Base-by-base conservation (phyloP, 2,113 vertebrate species). In the Noctilio leporinus region DNA sequence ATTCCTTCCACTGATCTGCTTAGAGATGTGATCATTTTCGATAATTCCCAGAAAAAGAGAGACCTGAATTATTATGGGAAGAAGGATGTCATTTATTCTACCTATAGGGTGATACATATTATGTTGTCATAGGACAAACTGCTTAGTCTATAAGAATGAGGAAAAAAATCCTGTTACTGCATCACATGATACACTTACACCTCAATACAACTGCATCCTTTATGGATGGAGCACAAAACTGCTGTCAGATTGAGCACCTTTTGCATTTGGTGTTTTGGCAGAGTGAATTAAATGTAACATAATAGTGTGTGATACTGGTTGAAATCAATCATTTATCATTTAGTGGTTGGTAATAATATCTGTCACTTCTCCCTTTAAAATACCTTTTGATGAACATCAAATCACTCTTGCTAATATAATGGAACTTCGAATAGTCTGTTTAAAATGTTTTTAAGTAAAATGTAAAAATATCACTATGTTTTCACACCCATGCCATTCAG, bases 11-110 rank as follows among this genome's bases (percentile, higher is more conserved):
- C 33, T 87, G 35, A 53, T 16, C 30, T 73, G n/a, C 12, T 90
- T 67, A 95, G 49, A 96, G 96, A 59, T 86, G 11, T 28, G 65
- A 86, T 93, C 45, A 55, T 89, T 84, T 89, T 80, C 86, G 11
- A 93, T 85, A 73, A 65, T 89, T n/a, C 51, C 87, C 49, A 53
- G 9, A 51, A 53, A 93, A 92, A 67, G 10, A 73, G 15, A 94
- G 35, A 19, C 20, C 10, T 69, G 33, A 28, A 70, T 33, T 88
- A 26, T 24, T 80, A 65, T 57, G n/a, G 69, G 38, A 93, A 12
- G 26, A 59, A 26, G 35, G 49, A 12, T 49, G n/a, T 73, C 57
- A 55, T 87, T 77, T 90, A 49, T 93, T 70, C 3, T n/a, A 4
- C 1, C 5, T 67, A 51, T 47, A 17, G 26, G 16, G 72, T 55